phyloP scores from a whole-genome alignment of 2,113 vertebrate species.

The Siniperca chuatsi region DNA sequence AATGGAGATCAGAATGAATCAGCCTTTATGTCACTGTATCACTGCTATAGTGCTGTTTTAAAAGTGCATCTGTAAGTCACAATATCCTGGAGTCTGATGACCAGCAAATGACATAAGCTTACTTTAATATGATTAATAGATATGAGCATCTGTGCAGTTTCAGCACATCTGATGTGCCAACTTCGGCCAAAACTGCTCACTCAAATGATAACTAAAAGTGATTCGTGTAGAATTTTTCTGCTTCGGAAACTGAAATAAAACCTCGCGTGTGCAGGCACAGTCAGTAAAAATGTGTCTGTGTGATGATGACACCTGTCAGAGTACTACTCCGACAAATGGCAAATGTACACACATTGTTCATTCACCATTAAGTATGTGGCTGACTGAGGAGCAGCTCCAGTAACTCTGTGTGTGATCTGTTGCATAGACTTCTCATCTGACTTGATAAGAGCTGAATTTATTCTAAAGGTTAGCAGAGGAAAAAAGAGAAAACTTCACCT shows the following conservation, averaged over 20 bases:
- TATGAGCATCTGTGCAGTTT: conserved; percentile 46
- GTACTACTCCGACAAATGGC: neutral
- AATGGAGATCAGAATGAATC: conserved; percentile 11
- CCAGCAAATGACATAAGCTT: conserved; percentile 24
- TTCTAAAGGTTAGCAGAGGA: conserved; percentile 24
- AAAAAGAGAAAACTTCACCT: conserved; percentile 32
- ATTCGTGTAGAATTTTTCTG: neutral
- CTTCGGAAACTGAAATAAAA: neutral
- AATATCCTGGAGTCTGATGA: conserved; percentile 19
- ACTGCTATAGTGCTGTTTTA: conserved; percentile 26
- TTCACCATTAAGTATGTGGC: conserved; percentile 10
- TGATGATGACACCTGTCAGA: conserved; percentile 42
- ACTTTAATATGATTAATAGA: conserved; percentile 56
- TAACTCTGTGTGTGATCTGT: conserved; percentile 37
- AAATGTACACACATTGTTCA: neutral
- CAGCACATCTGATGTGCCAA: conserved; percentile 25
- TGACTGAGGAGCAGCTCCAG: conserved; percentile 25
- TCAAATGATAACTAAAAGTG: conserved; percentile 12
- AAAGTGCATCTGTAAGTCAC: conserved; percentile 60
- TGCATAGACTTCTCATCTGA: conserved; percentile 42
- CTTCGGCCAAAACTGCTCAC: conserved; percentile 11
- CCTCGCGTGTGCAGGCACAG: neutral
- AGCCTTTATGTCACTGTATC: conserved; percentile 4
- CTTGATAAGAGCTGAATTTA: conserved; percentile 35
- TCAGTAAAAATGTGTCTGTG: conserved; percentile 5